Base-by-base conservation (phyloP, 2,113 vertebrate species). In the Eptesicus fuscus region DNA sequence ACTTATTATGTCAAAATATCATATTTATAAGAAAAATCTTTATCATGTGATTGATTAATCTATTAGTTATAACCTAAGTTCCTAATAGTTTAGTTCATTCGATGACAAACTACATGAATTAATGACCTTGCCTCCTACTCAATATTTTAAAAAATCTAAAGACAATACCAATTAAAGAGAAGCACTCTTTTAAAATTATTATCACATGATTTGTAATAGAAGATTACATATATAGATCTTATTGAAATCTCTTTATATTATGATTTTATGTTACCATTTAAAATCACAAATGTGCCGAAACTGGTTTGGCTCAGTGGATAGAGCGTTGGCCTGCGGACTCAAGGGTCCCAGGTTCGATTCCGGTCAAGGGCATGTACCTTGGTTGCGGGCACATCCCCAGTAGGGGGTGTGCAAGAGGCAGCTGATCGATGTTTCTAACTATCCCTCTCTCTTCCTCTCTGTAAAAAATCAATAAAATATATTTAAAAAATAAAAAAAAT, bases 71-170 rank as follows among this genome's bases (percentile, higher is more conserved):
- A 95, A 77, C 9, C 49, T 83, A 76, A 78, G 10, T 77, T 80
- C 30, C 56, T 77, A 96, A 49, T 37, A 88, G 42, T 18, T 59
- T 67, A 63, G 87, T 90, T 96, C 49, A 95, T 71, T 93, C 42
- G 73, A 8, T 77, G 84, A 2, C 30, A 85, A 77, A 2, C 4
- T 93, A 44, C 11, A 86, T 47, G 37, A 96, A 93, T 82, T 78
- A 92, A 94, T 69, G 30, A 87, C 25, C 40, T 86, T 30, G 42
- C 16, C 53, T 67, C 25, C 16, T 79, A 23, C 13, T 85, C 32
- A 93, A 91, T 51, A 59, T 5, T 67, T 89, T 69, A 77, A 63
- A 56, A 44, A 94, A 94, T 92, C 51, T 83, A 42, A 87, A 96
- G 40, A 70, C 16, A 85, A 89, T 9, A 65, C 14, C 8, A 61